A percentile compares a stretch with the other conserved stretches of the same genome.
These are phyloP conservation scores for Phrynosoma blainvillii DNA, from an alignment of 2,113 vertebrate genomes.

Conservation along the genomic window DNA sequence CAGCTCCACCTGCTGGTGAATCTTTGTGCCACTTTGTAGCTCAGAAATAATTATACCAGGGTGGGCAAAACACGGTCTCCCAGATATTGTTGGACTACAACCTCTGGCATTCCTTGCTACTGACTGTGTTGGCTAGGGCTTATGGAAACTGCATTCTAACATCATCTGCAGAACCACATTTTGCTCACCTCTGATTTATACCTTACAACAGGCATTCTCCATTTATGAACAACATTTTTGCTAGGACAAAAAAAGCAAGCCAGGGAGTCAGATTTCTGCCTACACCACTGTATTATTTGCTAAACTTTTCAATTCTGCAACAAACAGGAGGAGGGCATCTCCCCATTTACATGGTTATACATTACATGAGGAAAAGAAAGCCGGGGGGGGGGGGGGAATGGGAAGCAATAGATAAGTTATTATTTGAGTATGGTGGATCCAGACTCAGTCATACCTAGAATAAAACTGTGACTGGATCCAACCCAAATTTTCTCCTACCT, in stretches of 20 bases:
- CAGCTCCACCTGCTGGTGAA: constrained; percentile 57
- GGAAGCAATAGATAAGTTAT: no score
- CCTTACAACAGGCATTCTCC: not conserved
- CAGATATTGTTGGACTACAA: no score
- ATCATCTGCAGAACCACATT: no score
- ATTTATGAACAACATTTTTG: not conserved
- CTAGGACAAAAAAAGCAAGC: not conserved
- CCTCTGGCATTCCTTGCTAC: no score
- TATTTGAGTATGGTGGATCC: not conserved
- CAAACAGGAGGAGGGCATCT: not conserved
- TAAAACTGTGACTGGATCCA: not conserved
- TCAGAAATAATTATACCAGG: not conserved
- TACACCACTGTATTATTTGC: not conserved
- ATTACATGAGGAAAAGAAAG: not conserved
- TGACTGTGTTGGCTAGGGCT: no score
- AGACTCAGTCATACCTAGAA: not conserved
- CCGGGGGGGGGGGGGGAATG: not conserved
- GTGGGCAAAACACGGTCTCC: no score
- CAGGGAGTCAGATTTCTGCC: no score
- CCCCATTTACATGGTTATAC: not conserved
- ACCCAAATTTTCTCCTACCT: constrained; percentile 41
- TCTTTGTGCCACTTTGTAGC: not conserved
- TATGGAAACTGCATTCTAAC: no score
- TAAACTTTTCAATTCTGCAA: not conserved
- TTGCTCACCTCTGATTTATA: not conserved